phyloP scores from a whole-genome alignment of 2,888 invertebrate genomes.

The Megamerina dolium region DNA sequence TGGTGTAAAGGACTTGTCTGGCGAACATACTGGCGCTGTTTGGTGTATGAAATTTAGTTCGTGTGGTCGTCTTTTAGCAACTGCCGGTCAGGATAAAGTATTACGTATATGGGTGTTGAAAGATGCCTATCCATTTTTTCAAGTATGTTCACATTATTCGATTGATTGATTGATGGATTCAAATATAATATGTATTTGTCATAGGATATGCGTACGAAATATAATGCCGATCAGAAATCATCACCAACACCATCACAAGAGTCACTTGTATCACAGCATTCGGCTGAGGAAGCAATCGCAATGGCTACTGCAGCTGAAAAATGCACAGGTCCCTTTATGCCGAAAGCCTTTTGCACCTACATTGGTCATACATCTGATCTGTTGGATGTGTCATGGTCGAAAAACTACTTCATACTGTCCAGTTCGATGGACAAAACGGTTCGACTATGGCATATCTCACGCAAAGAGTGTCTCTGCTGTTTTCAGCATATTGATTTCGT shows the following conservation, averaged over 20 bases:
- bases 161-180: too few species aligned
- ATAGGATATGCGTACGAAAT: constrained; percentile 87
- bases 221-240: constrained; percentile 79
- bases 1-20: constrained; percentile 69
- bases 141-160: constrained; percentile 52
- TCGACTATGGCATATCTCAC: constrained; percentile 92
- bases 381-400: constrained; percentile 97
- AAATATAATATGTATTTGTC: too few species aligned
- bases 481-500: constrained; percentile 99
- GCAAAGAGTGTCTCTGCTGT: constrained; percentile 95
- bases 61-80: constrained; percentile 90
- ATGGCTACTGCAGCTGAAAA: constrained; percentile 55
- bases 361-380: constrained; percentile 94
- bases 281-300: constrained; percentile 58
- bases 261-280: constrained; percentile 75
- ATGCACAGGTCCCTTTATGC: constrained; percentile 71
- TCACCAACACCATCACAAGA: constrained; percentile 92
- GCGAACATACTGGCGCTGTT: constrained; percentile 85
- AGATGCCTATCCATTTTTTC: constrained; percentile 85
- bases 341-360: constrained; percentile 87
- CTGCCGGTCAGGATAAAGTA: constrained; percentile 94
- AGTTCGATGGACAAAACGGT: constrained; percentile 99
- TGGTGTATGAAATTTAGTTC: constrained; percentile 99
- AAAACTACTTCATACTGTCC: constrained; percentile 95
- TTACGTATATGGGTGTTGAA: constrained; percentile 91